Conservation (phyloP, 35 echinoderm and acorn worm species). For the Apostichopus californicus region DNA sequence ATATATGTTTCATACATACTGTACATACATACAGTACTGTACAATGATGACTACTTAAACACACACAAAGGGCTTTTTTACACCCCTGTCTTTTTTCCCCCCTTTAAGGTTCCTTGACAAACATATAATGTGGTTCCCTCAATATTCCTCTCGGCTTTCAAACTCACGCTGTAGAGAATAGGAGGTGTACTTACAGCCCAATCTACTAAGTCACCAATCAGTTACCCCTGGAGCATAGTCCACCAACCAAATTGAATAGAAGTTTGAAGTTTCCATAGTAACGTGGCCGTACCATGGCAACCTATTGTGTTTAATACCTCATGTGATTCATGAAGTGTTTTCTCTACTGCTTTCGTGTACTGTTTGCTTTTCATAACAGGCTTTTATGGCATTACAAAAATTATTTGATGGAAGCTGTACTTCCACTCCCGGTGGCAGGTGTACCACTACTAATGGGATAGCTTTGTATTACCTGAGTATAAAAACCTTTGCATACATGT, state of each 20-base stretch:
- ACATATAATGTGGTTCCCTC: no score
- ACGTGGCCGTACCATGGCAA: background rate
- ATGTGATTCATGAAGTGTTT: constrained; percentile 9
- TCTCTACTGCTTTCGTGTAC: background rate
- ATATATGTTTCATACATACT: no score
- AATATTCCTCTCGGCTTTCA: no score
- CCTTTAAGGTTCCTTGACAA: no score
- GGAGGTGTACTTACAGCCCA: background rate
- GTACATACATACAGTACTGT: no score
- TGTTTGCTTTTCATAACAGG: constrained; percentile 13
- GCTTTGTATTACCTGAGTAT: background rate
- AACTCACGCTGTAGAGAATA: background rate
- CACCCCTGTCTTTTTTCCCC: no score
- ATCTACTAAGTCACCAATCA: background rate
- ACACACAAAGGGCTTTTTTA: no score
- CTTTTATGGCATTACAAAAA: background rate
- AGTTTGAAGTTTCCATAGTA: constrained; percentile 9
- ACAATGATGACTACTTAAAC: no score
- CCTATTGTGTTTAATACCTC: constrained; percentile 18
- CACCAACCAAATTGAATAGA: constrained; percentile 22
- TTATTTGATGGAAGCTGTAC: constrained; percentile 14
- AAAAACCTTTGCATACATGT: no score
- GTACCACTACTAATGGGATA: background rate
- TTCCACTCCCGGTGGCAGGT: background rate
- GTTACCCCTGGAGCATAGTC: constrained; percentile 4